Evolutionary conservation across 2,113 vertebrate genomes (phyloP).

Genomic region (Myiagra hebetior): DNA sequence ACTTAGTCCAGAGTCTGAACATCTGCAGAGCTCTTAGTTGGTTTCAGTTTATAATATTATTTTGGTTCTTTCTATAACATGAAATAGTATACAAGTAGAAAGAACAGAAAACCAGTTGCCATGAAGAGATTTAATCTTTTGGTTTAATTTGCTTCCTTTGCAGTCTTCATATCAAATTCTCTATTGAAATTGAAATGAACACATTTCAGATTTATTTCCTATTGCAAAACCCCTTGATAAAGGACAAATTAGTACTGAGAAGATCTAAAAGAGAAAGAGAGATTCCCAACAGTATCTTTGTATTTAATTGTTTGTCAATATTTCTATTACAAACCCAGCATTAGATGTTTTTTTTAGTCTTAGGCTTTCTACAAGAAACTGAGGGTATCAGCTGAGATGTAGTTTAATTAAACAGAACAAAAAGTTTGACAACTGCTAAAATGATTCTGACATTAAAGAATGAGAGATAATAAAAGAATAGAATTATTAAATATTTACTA

Average conservation of each 20-base stretch:
- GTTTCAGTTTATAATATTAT: not conserved
- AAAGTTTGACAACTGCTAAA: not conserved
- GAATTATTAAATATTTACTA: not conserved
- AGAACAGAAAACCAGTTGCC: not conserved
- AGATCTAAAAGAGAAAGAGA: not conserved
- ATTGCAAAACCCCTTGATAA: not conserved
- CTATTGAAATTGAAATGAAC: not conserved
- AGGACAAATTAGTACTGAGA: not conserved
- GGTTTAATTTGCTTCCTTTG: not conserved
- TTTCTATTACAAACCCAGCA: not conserved
- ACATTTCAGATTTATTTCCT: not conserved
- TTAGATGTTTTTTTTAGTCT: not conserved
- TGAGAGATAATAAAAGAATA: not conserved
- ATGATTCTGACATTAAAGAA: not conserved
- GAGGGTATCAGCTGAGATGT: not conserved
- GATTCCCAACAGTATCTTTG: not conserved
- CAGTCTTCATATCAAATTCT: not conserved
- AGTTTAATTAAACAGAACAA: not conserved
- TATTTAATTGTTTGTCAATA: not conserved
- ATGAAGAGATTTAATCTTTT: not conserved
- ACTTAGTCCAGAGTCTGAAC: not conserved
- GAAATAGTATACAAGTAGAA: not conserved
- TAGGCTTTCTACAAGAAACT: not conserved
- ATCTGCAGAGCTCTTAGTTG: not conserved
- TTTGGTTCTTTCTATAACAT: not conserved